phyloP scores from a whole-genome alignment of 2,888 invertebrate genomes.

The Phyto melanocephala region DNA sequence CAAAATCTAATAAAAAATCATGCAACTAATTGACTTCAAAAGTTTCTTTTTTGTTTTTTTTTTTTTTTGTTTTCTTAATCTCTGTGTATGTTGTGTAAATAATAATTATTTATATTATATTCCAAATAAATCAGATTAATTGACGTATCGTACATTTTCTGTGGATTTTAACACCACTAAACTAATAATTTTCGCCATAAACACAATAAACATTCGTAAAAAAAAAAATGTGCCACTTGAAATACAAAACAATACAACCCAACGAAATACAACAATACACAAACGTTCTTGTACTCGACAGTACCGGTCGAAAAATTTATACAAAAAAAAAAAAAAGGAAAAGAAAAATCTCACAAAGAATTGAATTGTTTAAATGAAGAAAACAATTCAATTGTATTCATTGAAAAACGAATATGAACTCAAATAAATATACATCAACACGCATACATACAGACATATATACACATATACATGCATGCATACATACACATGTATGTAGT shows the following conservation, averaged over 20 bases:
- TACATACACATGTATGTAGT: no score
- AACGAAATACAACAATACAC: slow-evolving; percentile 10
- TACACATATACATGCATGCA: no score
- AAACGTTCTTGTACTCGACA: slow-evolving; percentile 24
- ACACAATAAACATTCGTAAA: slow-evolving; percentile 19
- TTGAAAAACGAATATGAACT: slow-evolving; percentile 26
- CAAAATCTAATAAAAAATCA: no score
- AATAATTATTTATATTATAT: slow-evolving; percentile 48
- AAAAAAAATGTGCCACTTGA: slow-evolving; percentile 34
- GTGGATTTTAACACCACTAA: slow-evolving; percentile 53
- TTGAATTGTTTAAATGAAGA: slow-evolving; percentile 29
- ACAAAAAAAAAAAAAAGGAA: not conserved
- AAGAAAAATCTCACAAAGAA: slow-evolving; percentile 8
- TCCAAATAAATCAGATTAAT: slow-evolving; percentile 60
- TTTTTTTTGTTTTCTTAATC: not conserved
- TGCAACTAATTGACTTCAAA: not conserved
- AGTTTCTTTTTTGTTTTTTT: no score
- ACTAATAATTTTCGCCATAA: slow-evolving; percentile 52
- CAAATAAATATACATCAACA: slow-evolving; percentile 10
- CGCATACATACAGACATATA: not conserved
- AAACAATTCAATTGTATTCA: slow-evolving; percentile 35
- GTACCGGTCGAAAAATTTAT: not conserved
- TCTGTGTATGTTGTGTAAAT: slow-evolving; percentile 26
- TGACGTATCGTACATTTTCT: slow-evolving; percentile 51
- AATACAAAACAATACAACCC: slow-evolving; percentile 24